phyloP scores from a whole-genome alignment of 1,140 invertebrate genomes.

The Gryllus bimaculatus region DNA sequence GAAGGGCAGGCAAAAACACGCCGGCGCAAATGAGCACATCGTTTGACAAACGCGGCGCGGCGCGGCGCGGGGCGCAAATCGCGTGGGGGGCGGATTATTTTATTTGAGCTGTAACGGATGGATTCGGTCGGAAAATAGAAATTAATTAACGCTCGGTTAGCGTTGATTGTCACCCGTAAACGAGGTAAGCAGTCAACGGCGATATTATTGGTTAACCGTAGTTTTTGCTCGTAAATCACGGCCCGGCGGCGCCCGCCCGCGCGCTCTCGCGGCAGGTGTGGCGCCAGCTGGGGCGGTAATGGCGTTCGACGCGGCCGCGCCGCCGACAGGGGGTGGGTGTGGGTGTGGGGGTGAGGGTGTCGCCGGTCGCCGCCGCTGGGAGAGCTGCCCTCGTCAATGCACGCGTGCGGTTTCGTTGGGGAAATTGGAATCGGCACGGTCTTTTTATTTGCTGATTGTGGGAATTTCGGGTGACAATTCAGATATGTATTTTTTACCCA shows the following conservation, averaged over 20 bases:
- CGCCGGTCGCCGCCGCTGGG: too few relatives aligned
- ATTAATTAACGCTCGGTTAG: conserved; percentile 4
- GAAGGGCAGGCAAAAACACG: neutral
- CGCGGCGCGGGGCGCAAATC: neutral
- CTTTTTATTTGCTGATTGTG: too few relatives aligned
- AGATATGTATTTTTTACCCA: too few relatives aligned
- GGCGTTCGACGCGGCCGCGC: neutral
- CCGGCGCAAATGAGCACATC: neutral
- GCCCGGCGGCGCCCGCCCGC: too few relatives aligned
- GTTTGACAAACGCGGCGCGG: neutral
- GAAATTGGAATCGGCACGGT: too few relatives aligned
- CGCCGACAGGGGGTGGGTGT: too few relatives aligned
- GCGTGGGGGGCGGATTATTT: neutral
- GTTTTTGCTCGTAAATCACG: neutral
- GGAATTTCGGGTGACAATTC: too few relatives aligned
- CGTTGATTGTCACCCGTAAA: conserved; percentile 3
- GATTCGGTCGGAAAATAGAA: neutral
- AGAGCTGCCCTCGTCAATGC: too few relatives aligned
- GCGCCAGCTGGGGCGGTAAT: neutral
- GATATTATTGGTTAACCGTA: conserved; percentile 1
- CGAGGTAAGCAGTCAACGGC: neutral
- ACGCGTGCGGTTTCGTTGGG: too few relatives aligned
- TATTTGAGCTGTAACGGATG: neutral
- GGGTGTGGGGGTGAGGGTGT: too few relatives aligned
- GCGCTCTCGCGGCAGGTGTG: neutral